Conservation (phyloP, 2,113 vertebrate species). For the Rattus rattus region DNA sequence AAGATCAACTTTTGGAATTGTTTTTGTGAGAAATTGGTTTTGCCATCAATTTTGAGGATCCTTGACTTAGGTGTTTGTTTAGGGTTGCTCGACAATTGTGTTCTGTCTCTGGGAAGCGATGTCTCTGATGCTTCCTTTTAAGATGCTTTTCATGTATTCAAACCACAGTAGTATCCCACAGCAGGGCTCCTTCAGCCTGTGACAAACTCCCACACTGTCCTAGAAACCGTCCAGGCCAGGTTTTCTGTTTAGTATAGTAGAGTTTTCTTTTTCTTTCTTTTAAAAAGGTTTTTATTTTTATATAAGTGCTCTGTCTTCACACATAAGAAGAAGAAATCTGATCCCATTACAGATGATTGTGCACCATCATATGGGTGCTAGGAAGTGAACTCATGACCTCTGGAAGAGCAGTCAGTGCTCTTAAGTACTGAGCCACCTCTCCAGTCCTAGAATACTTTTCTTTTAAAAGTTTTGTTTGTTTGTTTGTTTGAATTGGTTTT, state of each 20-base stretch:
- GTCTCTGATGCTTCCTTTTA: slow-evolving; percentile 80
- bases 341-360: no score
- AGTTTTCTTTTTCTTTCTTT: neutral
- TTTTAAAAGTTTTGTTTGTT: no score
- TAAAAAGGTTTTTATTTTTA: no score
- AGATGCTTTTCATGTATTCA: slow-evolving; percentile 81
- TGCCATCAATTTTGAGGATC: slow-evolving; percentile 79
- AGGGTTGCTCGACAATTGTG: slow-evolving; percentile 77
- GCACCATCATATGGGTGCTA: no score
- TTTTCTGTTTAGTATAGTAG: neutral
- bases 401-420: no score
- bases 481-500: no score
- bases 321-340: no score
- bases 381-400: no score
- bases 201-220: slow-evolving; percentile 14
- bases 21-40: slow-evolving; percentile 75
- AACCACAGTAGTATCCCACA: slow-evolving; percentile 78
- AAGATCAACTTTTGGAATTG: slow-evolving; percentile 74
- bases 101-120: slow-evolving; percentile 77
- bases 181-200: slow-evolving; percentile 66
- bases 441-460: no score
- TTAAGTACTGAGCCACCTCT: no score
- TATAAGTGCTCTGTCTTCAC: no score
- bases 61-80: slow-evolving; percentile 81
- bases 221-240: slow-evolving; percentile 17